Evolutionary conservation across 2,888 invertebrate species (phyloP).

Genomic region (Schizotus pectinicornis): DNA sequence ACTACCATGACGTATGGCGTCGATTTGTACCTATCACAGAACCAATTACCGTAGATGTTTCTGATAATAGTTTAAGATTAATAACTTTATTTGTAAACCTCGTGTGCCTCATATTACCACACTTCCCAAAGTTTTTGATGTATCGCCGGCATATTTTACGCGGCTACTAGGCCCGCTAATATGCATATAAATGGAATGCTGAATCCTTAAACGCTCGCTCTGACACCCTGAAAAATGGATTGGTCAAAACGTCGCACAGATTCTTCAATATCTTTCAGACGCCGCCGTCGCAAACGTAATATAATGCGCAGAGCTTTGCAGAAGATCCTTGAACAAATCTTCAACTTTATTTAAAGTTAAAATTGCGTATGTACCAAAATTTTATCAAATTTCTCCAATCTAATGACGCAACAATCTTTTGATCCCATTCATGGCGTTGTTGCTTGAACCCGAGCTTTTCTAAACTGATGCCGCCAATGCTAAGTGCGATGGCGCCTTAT

Average conservation of each 20-base stretch:
- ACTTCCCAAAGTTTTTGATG: slow-evolving; percentile 20
- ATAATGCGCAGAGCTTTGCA: too few relatives aligned
- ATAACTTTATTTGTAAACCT: slow-evolving; percentile 47
- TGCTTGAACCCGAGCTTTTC: not conserved
- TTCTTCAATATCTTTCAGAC: not conserved
- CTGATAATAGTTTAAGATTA: slow-evolving; percentile 49
- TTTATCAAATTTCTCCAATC: too few relatives aligned
- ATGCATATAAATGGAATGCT: slow-evolving; percentile 28
- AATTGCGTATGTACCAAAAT: too few relatives aligned
- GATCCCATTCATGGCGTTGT: too few relatives aligned
- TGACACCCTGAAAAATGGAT: too few relatives aligned
- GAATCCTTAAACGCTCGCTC: not conserved
- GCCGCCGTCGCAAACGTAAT: not conserved
- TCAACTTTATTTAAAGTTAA: too few relatives aligned
- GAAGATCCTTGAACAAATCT: too few relatives aligned
- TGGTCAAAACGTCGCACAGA: too few relatives aligned
- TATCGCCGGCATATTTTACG: slow-evolving; percentile 26
- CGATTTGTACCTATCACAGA: slow-evolving; percentile 50
- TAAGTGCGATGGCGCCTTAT: slow-evolving; percentile 1
- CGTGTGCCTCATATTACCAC: slow-evolving; percentile 10
- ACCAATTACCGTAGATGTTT: slow-evolving; percentile 51
- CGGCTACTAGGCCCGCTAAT: slow-evolving; percentile 25
- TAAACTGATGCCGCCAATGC: not conserved
- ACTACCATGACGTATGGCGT: slow-evolving; percentile 46
- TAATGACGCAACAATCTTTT: too few relatives aligned